These are phyloP conservation scores for Eulemur rufifrons DNA, from an alignment of 2,113 vertebrate species.

Conservation along the genomic window DNA sequence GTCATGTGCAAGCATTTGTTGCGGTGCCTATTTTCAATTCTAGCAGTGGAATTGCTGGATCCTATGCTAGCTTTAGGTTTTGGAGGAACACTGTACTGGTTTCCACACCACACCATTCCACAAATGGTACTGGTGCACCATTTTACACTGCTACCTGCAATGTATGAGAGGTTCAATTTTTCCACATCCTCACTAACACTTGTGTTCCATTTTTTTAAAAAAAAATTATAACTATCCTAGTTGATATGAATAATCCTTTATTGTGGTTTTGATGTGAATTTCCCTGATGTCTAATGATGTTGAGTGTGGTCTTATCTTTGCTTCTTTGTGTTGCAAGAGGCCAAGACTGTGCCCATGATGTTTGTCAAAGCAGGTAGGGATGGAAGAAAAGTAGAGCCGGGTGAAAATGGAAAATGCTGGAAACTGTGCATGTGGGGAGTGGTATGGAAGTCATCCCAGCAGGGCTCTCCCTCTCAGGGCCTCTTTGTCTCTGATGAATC, in stretches of 20 bases:
- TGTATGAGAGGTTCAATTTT: not conserved
- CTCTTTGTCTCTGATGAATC: too few relatives aligned
- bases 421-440: not conserved
- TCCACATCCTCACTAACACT: not conserved
- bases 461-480: not conserved
- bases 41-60: not conserved
- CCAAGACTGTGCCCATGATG: not conserved
- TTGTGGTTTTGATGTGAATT: not conserved
- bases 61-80: not conserved
- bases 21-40: not conserved
- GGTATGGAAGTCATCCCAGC: not conserved
- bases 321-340: not conserved
- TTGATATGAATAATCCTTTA: not conserved
- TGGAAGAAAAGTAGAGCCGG: not conserved
- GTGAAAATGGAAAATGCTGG: not conserved
- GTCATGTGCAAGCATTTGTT: not conserved
- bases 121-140: not conserved
- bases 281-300: not conserved
- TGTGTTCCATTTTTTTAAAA: not conserved
- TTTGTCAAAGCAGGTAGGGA: not conserved
- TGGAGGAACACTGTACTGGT: not conserved
- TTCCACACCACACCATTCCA: not conserved
- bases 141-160: not conserved
- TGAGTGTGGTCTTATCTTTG: not conserved
- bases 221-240: not conserved